Percentiles rank a stretch among this genome's conserved stretches.
Evolutionary conservation across 1,140 invertebrate genomes (phyloP).

Genomic region (Drosophila ogumai): DNA sequence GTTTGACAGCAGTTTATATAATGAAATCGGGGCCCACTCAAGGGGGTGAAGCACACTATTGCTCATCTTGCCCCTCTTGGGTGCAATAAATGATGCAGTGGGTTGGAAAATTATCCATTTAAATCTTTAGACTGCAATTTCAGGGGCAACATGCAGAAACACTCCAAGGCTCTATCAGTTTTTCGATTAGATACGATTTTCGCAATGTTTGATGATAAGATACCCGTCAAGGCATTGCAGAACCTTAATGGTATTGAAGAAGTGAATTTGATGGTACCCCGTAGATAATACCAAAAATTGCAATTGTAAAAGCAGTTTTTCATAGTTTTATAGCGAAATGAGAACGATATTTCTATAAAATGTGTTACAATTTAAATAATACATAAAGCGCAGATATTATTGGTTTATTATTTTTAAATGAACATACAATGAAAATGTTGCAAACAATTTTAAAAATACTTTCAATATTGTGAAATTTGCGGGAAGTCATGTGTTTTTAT

Average conservation of each 20-base stretch:
- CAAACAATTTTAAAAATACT: neutral
- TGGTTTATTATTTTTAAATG: neutral
- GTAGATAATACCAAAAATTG: neutral
- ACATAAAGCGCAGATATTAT: neutral
- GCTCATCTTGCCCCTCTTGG: slow-evolving; percentile 17
- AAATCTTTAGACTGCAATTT: slow-evolving; percentile 23
- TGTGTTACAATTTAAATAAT: neutral
- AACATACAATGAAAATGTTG: neutral
- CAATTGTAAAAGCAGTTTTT: no score
- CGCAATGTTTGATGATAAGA: slow-evolving; percentile 1
- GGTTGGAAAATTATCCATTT: slow-evolving; percentile 48
- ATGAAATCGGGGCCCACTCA: neutral
- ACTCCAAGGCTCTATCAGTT: neutral
- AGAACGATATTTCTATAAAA: neutral
- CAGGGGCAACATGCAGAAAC: neutral
- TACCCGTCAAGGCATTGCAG: neutral
- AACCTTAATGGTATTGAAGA: neutral
- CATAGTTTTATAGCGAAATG: no score
- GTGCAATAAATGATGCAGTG: slow-evolving; percentile 48
- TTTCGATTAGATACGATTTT: slow-evolving; percentile 12
- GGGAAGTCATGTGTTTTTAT: neutral
- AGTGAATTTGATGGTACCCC: neutral
- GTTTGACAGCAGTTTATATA: slow-evolving; percentile 37
- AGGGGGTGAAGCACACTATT: slow-evolving; percentile 4
- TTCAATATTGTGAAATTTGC: neutral